A percentile compares a stretch with the other conserved stretches of the same genome.
Conservation (phyloP, 2,797 vertebrate species). For the Gallinago nigripennis region DNA sequence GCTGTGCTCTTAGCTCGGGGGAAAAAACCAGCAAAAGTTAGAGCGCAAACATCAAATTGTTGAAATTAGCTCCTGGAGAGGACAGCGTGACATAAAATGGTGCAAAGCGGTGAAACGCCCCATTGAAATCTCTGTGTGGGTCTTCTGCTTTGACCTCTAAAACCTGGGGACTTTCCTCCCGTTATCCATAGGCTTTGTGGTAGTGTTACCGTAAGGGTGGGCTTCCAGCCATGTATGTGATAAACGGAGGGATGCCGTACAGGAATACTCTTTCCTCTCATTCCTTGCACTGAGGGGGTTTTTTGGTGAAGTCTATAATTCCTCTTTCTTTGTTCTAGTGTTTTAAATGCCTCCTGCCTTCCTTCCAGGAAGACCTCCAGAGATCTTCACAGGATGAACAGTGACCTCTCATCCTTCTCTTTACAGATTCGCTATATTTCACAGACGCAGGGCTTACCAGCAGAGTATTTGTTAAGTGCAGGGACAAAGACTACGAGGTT, state of each 20-base stretch:
- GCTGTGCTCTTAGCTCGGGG: not conserved
- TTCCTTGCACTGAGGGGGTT: not conserved
- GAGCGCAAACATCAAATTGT: not conserved
- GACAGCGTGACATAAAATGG: not conserved
- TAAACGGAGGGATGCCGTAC: not conserved
- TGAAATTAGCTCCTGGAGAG: not conserved
- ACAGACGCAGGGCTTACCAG: constrained; percentile 97
- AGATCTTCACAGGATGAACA: not conserved
- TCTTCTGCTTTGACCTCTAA: not conserved
- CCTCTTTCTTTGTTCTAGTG: constrained; percentile 17
- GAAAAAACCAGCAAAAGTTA: not conserved
- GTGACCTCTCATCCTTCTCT: constrained; percentile 67
- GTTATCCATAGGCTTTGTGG: not conserved
- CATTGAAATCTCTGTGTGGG: not conserved
- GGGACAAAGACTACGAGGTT: constrained; percentile 99
- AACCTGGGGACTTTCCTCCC: not conserved
- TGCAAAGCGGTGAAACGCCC: not conserved
- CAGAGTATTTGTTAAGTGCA: constrained; percentile 96
- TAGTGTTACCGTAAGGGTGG: not conserved
- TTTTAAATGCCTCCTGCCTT: constrained; percentile 7
- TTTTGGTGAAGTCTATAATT: not conserved
- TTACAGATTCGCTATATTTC: constrained; percentile 98
- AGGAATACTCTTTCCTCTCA: not conserved
- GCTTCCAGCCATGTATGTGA: not conserved
- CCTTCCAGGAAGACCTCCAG: not conserved